phyloP scores from a whole-genome alignment of 2,888 invertebrate genomes.

The Sisyra terminalis region DNA sequence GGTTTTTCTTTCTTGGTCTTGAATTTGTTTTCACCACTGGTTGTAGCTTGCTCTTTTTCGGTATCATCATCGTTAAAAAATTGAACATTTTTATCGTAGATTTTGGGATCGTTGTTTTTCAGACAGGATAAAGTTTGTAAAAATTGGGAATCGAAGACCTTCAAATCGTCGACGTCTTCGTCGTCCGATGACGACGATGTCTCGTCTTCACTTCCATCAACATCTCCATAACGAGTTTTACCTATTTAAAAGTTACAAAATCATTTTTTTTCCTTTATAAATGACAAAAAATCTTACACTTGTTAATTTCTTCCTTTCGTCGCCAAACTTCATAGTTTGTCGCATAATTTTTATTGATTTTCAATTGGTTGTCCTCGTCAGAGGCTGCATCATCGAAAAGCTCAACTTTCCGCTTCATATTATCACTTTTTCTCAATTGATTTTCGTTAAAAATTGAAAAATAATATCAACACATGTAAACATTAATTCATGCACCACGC shows the following conservation, averaged over 20 bases:
- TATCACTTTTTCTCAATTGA: no score
- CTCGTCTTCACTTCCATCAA: conserved; percentile 26
- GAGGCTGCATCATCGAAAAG: conserved; percentile 37
- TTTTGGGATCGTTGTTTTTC: conserved; percentile 76
- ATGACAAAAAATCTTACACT: conserved; percentile 35
- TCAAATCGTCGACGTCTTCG: conserved; percentile 38
- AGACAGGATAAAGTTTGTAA: conserved; percentile 69
- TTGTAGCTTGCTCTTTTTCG: conserved; percentile 15
- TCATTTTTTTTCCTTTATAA: conserved; percentile 18
- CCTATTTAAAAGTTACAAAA: conserved; percentile 14
- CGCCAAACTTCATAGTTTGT: conserved; percentile 70
- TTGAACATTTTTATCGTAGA: conserved; percentile 59
- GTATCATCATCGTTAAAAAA: conserved; percentile 44
- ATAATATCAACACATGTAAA: no score
- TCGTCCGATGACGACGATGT: conserved; percentile 47
- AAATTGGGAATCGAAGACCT: conserved; percentile 70
- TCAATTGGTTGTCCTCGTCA: conserved; percentile 37
- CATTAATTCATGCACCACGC: no score
- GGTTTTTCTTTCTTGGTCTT: conserved; percentile 33
- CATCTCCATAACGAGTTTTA: conserved; percentile 27
- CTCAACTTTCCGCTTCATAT: no score
- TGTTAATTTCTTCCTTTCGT: conserved; percentile 71
- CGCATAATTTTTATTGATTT: conserved; percentile 66
- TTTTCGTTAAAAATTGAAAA: no score
- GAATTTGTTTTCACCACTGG: conserved; percentile 12